A percentile compares a stretch with the other conserved stretches of the same genome.
phyloP scores from a whole-genome alignment of 2,113 vertebrate species.

The Bagarius yarrelli region DNA sequence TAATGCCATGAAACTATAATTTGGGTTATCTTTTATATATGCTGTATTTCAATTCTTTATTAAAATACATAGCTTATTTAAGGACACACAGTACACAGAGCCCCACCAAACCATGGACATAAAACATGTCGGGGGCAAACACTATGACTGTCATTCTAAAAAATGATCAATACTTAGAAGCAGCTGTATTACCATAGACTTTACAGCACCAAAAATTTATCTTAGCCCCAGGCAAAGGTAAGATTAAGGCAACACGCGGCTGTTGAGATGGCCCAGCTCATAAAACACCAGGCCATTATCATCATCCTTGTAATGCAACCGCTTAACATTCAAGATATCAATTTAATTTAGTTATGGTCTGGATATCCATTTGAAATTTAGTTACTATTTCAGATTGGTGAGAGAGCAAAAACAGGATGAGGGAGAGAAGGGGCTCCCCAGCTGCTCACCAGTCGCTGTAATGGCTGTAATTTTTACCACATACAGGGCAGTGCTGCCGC shows the following conservation, averaged over 20 bases:
- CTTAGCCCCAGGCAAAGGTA: conserved; percentile 69
- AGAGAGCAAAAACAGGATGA: conserved; percentile 21
- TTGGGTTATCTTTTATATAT: background rate
- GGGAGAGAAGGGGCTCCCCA: conserved; percentile 30
- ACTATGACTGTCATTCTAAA: conserved; percentile 69
- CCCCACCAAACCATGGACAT: background rate
- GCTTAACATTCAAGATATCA: conserved; percentile 69
- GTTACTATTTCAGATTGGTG: conserved; percentile 36
- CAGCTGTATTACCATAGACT: conserved; percentile 72
- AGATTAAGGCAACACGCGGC: conserved; percentile 74
- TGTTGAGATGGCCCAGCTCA: conserved; percentile 64
- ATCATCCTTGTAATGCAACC: conserved; percentile 69
- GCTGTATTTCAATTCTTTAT: background rate
- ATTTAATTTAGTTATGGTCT: conserved; percentile 66
- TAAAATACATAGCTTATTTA: background rate
- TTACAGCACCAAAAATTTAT: conserved; percentile 74
- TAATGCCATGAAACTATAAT: background rate
- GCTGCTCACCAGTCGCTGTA: conserved; percentile 39
- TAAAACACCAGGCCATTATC: conserved; percentile 76
- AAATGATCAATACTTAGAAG: conserved; percentile 70
- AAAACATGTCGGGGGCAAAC: conserved; percentile 37
- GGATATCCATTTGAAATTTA: conserved; percentile 57
- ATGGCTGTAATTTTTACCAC: conserved; percentile 47
- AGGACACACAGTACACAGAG: background rate
- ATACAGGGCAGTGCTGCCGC: conserved; percentile 37